phyloP scores from a whole-genome alignment of 2,113 vertebrate species.

The Pristiophorus japonicus region DNA sequence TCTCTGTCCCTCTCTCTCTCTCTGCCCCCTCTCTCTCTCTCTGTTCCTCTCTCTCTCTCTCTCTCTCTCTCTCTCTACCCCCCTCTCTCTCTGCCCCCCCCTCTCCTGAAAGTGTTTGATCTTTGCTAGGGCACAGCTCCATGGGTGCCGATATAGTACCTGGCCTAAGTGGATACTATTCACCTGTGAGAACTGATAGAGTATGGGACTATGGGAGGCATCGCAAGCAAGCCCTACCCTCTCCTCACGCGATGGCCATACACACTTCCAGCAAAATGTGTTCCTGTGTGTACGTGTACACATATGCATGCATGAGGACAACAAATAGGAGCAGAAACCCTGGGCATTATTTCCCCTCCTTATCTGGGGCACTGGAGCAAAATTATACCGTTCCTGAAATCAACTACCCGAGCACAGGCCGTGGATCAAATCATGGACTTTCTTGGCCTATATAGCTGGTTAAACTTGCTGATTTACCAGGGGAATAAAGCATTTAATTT shows the following conservation, averaged over 20 bases:
- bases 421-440: background rate
- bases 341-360: background rate
- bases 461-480: no score
- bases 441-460: background rate
- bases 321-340: background rate
- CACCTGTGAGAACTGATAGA: no score
- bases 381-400: background rate
- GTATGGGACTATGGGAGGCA: no score
- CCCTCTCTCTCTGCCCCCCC: background rate
- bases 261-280: no score
- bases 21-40: no score
- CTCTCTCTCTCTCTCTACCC: background rate
- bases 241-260: no score
- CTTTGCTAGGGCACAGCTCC: background rate
- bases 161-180: background rate
- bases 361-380: background rate
- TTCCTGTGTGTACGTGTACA: no score
- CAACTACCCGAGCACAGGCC: background rate
- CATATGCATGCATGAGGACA: background rate
- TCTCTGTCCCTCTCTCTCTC: no score
- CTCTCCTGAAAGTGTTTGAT: background rate
- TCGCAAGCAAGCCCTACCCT: no score
- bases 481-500: background rate
- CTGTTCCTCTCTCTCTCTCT: no score
- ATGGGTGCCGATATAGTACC: background rate